Base-by-base conservation (phyloP, 1,140 invertebrate species). In the Heliconius himera region DNA sequence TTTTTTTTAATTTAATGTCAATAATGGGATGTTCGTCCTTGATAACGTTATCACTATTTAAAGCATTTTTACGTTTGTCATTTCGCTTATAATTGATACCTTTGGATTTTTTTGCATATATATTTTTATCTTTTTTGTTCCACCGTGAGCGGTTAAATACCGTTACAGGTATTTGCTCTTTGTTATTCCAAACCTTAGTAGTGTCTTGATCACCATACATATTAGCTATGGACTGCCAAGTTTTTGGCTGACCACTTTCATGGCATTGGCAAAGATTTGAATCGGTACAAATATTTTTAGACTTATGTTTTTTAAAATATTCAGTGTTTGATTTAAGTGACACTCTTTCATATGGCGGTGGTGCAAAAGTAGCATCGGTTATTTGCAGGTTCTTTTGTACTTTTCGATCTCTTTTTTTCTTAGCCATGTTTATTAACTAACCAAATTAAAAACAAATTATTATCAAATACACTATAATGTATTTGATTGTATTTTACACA, bases 251-350 rank as follows among this genome's bases (percentile, higher is more conserved):
- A 20, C 9, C 4, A 66, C 60, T 66, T 13, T 66, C 60, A 66
- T 66, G 60, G 22, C 60, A 66, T 29, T 13, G 26, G 60, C 60
- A 66, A 66, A 66, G 60, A 26, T 66, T 66, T 66, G 38, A 9
- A n/a, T 22, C 9, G 6, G 72, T 76, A 26, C 26, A 29, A 26
- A 5, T 66, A 56, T 66, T 16, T 66, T 66, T 66, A 66, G 60
- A 66, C 13, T 66, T 66, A 5, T 66, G 60, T 29, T 29, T 75
- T 56, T 56, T 56, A 36, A 13, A 70, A 51, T 66, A 70, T 22
- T 80, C 41, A 66, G 54, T 81, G 33, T 77, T 73, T n/a, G 75
- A 76, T n/a, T 74, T 74, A 26, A 51, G 71, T 73, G 78, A 80
- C 13, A 18, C 73, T 66, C 29, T 70, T 70, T 83, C 78, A 70